phyloP scores from a whole-genome alignment of 2,797 vertebrate species.

The Pipistrellus nathusii region DNA sequence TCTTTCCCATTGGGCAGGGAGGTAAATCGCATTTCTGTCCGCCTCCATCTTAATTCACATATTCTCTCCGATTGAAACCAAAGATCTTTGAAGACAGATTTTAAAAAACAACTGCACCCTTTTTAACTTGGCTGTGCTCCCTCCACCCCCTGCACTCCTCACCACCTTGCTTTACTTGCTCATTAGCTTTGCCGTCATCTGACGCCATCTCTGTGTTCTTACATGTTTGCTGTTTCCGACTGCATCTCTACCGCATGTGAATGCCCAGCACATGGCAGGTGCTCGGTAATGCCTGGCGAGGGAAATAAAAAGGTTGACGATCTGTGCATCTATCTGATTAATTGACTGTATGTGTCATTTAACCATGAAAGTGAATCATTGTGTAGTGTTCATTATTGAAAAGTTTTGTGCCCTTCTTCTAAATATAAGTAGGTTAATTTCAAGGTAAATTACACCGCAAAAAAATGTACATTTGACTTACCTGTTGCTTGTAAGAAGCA shows the following conservation, averaged over 20 bases:
- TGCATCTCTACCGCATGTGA: accelerated
- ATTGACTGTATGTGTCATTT: neutral
- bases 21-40: neutral
- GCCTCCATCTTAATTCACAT: neutral
- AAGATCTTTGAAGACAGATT: neutral
- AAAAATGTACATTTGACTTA: slow-evolving; percentile 60
- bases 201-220: neutral
- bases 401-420: slow-evolving; percentile 23
- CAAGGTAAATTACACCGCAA: slow-evolving; percentile 32
- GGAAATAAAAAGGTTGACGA: neutral
- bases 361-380: slow-evolving; percentile 40
- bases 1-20: neutral
- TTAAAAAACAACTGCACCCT: neutral
- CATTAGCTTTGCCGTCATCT: neutral
- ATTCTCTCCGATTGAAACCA: neutral
- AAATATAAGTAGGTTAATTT: slow-evolving; percentile 54
- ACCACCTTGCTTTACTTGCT: neutral
- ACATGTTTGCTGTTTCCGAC: neutral
- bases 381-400: neutral
- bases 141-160: neutral
- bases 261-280: neutral
- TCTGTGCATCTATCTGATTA: neutral
- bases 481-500: slow-evolving; percentile 5
- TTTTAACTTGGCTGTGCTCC: neutral
- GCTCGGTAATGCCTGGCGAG: neutral